A percentile compares a stretch with the other conserved stretches of the same genome.
These are phyloP conservation scores for Cyanistes caeruleus DNA, from an alignment of 2,113 vertebrate species.

Conservation along the genomic window DNA sequence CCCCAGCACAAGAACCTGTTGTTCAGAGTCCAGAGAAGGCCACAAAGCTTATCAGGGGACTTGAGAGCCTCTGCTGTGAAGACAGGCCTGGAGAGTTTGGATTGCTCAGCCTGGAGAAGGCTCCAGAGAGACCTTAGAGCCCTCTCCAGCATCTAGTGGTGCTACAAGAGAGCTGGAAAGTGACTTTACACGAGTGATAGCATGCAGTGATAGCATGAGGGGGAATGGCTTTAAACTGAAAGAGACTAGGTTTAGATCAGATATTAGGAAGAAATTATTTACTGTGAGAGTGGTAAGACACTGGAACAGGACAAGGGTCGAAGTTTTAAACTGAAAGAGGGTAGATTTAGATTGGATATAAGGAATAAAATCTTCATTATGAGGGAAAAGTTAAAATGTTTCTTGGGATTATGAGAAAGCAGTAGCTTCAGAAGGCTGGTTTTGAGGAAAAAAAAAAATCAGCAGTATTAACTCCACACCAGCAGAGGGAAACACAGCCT, in stretches of 20 bases:
- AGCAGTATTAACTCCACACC: not conserved
- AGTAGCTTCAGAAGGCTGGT: not conserved
- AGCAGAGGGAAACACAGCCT: conserved; percentile 54
- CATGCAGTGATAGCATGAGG: not conserved
- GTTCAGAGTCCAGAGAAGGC: not conserved
- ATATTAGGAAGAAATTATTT: not conserved
- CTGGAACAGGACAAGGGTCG: not conserved
- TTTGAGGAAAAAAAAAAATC: not conserved
- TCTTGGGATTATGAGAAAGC: not conserved
- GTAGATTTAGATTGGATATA: not conserved
- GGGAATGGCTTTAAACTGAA: not conserved
- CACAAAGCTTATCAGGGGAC: not conserved
- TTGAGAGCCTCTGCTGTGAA: not conserved
- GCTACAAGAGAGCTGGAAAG: not conserved
- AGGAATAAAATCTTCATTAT: not conserved
- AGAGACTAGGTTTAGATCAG: not conserved
- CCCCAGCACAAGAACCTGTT: not conserved
- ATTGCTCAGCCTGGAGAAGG: not conserved
- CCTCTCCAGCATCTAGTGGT: not conserved
- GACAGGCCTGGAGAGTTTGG: not conserved
- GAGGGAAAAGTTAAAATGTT: not conserved
- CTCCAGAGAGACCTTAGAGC: not conserved
- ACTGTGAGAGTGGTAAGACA: not conserved
- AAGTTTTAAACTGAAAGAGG: not conserved
- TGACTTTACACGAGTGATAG: not conserved